phyloP scores from a whole-genome alignment of 1,140 invertebrate species.

The Pseudomyrmex flavicornis region DNA sequence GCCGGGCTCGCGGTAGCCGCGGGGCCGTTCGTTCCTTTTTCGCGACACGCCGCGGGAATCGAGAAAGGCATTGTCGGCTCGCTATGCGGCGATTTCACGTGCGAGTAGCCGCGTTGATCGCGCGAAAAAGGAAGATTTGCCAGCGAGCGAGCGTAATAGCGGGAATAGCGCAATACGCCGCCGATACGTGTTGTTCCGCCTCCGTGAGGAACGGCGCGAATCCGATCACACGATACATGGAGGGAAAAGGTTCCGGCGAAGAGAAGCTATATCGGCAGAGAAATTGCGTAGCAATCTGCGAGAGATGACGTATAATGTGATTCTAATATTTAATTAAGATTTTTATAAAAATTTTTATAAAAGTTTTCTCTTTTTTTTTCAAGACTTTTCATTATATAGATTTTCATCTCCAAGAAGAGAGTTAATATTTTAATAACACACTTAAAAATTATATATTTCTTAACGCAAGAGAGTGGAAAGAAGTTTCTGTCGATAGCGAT shows the following conservation, averaged over 20 bases:
- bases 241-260: neutral
- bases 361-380: neutral
- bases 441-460: too few species aligned
- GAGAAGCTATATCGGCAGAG: neutral
- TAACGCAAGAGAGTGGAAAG: too few species aligned
- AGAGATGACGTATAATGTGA: constrained; percentile 20
- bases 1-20: neutral
- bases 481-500: too few species aligned
- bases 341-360: neutral
- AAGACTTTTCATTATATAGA: neutral
- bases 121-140: constrained; percentile 65
- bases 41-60: constrained; percentile 48
- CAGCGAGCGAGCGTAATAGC: constrained; percentile 65
- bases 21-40: constrained; percentile 42
- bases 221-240: constrained; percentile 29
- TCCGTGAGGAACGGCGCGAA: constrained; percentile 31
- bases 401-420: too few species aligned
- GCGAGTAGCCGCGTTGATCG: constrained; percentile 72
- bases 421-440: too few species aligned
- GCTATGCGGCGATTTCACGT: constrained; percentile 70
- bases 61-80: constrained; percentile 35
- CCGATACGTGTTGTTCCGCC: constrained; percentile 26
- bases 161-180: constrained; percentile 54
- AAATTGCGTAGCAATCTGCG: neutral
- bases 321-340: constrained; percentile 7